Conservation (phyloP, 1,140 invertebrate genomes). For the Hyles euphorbiae region DNA sequence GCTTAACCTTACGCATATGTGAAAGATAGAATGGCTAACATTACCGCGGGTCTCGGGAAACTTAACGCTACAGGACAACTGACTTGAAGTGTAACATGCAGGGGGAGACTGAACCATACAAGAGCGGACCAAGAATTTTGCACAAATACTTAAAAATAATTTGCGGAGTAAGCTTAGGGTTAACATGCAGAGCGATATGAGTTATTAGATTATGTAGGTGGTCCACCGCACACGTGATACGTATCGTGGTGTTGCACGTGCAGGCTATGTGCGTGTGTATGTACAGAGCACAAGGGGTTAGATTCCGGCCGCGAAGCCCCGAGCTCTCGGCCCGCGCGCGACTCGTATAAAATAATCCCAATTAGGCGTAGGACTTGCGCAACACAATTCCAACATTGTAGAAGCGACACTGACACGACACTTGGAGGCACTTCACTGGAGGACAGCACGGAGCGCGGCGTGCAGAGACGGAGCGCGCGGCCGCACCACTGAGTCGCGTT, state of each 20-base stretch:
- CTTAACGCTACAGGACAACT: too few species aligned
- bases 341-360: constrained; percentile 69
- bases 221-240: constrained; percentile 30
- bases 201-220: constrained; percentile 31
- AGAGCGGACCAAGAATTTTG: too few species aligned
- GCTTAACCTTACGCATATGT: constrained; percentile 5
- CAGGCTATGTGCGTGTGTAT: constrained; percentile 22
- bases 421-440: constrained; percentile 61
- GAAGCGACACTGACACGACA: constrained; percentile 70
- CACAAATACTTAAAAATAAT: too few species aligned
- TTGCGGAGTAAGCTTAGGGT: background rate
- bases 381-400: constrained; percentile 65
- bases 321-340: constrained; percentile 41
- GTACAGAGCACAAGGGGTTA: constrained; percentile 38
- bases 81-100: too few species aligned
- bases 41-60: too few species aligned
- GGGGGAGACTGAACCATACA: too few species aligned
- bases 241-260: constrained; percentile 36
- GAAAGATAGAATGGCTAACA: too few species aligned
- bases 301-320: constrained; percentile 24
- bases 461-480: constrained; percentile 65
- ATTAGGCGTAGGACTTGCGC: constrained; percentile 66
- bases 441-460: constrained; percentile 34
- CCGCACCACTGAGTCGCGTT: constrained; percentile 67
- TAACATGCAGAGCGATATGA: constrained; percentile 33